These are phyloP conservation scores for Apodemus speciosus DNA, from an alignment of 2,113 vertebrate species.

Conservation along the genomic window DNA sequence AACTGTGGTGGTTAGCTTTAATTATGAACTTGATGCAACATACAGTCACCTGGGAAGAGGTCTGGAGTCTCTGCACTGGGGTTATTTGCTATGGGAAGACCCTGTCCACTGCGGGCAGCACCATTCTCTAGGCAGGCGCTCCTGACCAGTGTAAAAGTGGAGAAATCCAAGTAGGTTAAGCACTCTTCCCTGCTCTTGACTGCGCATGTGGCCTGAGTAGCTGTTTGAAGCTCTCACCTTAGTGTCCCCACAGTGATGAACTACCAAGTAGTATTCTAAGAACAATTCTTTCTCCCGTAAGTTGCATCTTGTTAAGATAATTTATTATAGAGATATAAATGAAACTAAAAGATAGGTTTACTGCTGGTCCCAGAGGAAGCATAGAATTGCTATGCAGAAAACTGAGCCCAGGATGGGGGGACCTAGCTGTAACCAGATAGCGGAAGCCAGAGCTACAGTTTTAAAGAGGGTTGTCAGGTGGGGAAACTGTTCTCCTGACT, in stretches of 20 bases:
- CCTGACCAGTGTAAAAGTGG: neutral
- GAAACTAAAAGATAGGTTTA: neutral
- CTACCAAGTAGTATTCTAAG: neutral
- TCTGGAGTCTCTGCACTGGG: neutral
- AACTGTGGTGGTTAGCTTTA: neutral
- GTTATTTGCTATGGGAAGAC: neutral
- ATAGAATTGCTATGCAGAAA: neutral
- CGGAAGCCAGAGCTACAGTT: neutral
- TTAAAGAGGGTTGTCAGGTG: neutral
- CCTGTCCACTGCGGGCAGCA: no score
- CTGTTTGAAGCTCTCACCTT: neutral
- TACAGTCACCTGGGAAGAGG: neutral
- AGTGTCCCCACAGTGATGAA: neutral
- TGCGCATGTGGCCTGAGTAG: neutral
- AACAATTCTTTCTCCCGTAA: neutral
- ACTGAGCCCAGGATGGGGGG: neutral
- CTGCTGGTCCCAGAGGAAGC: no score
- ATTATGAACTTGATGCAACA: neutral
- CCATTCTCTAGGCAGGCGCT: neutral
- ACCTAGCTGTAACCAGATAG: neutral
- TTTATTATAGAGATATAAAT: neutral
- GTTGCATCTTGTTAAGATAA: neutral
- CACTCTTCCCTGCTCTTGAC: neutral
- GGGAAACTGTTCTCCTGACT: slow-evolving; percentile 10
- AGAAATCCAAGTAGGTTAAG: neutral